Conservation (phyloP, 2,888 invertebrate genomes). For the Cephalotes varians region DNA sequence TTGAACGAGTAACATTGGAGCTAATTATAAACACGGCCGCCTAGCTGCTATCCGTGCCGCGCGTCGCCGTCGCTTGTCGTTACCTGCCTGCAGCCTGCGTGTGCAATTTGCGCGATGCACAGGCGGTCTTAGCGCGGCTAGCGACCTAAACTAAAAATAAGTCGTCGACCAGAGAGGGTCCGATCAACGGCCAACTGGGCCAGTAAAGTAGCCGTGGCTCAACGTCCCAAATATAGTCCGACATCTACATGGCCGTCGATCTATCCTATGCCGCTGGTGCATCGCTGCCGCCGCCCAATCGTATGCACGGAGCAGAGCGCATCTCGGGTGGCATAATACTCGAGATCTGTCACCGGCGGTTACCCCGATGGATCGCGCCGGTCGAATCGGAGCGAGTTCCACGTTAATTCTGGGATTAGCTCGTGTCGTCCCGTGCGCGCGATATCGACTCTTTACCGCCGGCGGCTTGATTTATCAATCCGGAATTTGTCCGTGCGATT, state of each 20-base stretch:
- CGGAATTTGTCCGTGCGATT: background rate
- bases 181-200: conserved; percentile 81
- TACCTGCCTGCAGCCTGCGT: conserved; percentile 57
- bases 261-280: conserved; percentile 61
- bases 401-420: conserved; percentile 25
- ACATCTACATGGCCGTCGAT: conserved; percentile 76
- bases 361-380: conserved; percentile 63
- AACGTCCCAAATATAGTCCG: conserved; percentile 82
- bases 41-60: conserved; percentile 45
- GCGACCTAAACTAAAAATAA: conserved; percentile 79
- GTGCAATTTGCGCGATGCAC: conserved; percentile 72
- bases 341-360: conserved; percentile 70
- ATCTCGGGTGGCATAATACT: conserved; percentile 68
- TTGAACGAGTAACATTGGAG: conserved; percentile 75
- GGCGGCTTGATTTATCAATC: conserved; percentile 20
- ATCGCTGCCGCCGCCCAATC: conserved; percentile 55
- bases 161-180: conserved; percentile 50
- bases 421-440: conserved; percentile 7
- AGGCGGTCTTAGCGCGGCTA: conserved; percentile 64
- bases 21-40: conserved; percentile 75
- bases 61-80: conserved; percentile 61
- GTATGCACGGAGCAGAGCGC: conserved; percentile 40
- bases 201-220: conserved; percentile 79
- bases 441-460: background rate
- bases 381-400: conserved; percentile 33